Evolutionary conservation across 2,797 vertebrate species (phyloP), one percentile per base, ranked within the genome.

Genomic region (Glossophaga mutica): DNA sequence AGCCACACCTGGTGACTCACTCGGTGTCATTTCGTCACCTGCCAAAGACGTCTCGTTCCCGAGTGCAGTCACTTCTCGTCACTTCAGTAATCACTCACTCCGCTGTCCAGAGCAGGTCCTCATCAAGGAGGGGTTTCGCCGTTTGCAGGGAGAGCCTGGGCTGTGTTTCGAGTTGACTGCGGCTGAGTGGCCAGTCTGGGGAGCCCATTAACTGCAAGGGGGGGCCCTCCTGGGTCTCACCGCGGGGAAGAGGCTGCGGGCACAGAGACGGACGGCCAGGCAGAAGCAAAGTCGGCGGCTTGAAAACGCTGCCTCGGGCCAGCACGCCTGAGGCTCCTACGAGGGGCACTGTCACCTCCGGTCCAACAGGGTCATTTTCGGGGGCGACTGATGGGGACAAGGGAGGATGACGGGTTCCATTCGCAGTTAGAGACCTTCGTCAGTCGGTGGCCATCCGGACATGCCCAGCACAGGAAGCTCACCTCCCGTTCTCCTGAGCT

Each of bases 351-450:
- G 39, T 68, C 48, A 9, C 21, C 39, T 34, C 22, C 2, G 1
- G 15, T 10, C 37, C 0, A 4, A 68, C 5, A 34, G 29, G 65
- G 46, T 12, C 22, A 14, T 29, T 10, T 24, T 26, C 21, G 2
- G 1, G 44, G 79, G 52, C 18, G 48, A 32, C 29, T 2, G 32
- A 26, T 0, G 29, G 22, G 29, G 39, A 32, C 52, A 16, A 37
- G 21, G 18, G 22, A 14, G 0, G 6, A 5, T 5, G 34, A 26
- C 0, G 0, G 59, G 50, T 32, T 26, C 42, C 10, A 12, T 18
- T n/a, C 24, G 32, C 32, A 10, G 11, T 2, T 16, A 42, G 85
- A 18, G 6, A 34, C 42, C 34, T 10, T 82, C 9, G 52, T 15
- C 24, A 37, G 62, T 12, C 3, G 15, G 57, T 0, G 15, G 37